Evolutionary conservation across 2,113 vertebrate species (phyloP).

Genomic region (Myrmecophaga tridactyla): DNA sequence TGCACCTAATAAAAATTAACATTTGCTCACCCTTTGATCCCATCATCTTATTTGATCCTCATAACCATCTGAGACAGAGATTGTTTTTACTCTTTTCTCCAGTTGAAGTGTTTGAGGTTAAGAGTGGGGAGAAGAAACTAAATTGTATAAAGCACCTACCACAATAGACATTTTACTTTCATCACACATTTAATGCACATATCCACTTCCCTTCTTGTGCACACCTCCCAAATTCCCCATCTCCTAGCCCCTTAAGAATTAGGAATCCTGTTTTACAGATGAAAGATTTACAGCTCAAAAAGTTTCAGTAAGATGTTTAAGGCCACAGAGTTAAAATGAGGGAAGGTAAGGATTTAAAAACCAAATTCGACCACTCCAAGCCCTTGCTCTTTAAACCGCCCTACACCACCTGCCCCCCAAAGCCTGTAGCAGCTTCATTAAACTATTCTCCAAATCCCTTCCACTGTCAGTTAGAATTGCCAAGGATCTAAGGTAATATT

Average conservation of each 20-base stretch:
- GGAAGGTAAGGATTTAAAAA: slow-evolving; percentile 1
- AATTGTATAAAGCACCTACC: background rate
- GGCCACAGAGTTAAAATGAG: slow-evolving; percentile 40
- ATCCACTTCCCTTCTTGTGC: rapidly evolving
- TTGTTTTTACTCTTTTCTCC: background rate
- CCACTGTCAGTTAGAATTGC: background rate
- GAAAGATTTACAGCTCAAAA: slow-evolving; percentile 27
- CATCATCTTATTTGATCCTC: background rate
- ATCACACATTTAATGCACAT: background rate
- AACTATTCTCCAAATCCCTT: background rate
- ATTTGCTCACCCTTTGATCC: background rate
- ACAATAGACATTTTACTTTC: background rate
- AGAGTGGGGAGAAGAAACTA: background rate
- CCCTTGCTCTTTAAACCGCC: slow-evolving; percentile 23
- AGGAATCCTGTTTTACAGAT: background rate
- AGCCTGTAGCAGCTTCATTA: background rate
- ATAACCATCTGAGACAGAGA: background rate
- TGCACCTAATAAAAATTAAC: background rate
- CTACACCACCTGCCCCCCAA: background rate
- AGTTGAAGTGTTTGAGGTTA: background rate
- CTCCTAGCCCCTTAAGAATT: background rate
- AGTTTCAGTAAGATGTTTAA: slow-evolving; percentile 13
- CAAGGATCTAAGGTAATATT: background rate
- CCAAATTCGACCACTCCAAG: slow-evolving; percentile 25
- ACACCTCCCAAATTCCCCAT: background rate